Base-by-base conservation (phyloP, 2,888 invertebrate species). In the Acleris sparsana region DNA sequence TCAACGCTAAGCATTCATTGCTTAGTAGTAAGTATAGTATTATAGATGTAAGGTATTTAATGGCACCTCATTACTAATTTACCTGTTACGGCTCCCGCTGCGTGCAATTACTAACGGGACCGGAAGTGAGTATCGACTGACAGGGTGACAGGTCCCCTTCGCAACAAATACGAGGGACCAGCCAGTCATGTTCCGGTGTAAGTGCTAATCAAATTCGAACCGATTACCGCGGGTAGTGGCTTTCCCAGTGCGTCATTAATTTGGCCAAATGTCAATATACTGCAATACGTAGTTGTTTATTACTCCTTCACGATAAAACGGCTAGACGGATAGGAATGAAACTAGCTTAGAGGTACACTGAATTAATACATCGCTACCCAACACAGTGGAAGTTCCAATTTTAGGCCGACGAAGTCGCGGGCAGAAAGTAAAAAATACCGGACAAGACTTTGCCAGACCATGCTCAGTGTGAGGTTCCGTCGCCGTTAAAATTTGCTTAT, bases 81-180 rank as follows among this genome's bases (percentile, higher is more conserved):
- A 33, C 55, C 44, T 16, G 48, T 18, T 9, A 44, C 51, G 44
- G 17, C 44, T 17, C 49, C 48, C 22, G 48, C n/a, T 59, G 53
- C 48, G 58, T 13, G 22, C 52, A 64, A 56, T 63, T 57, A 29
- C 51, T 16, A 25, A 44, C n/a, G 51, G 59, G 55, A 55, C 64
- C 60, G 55, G 55, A 60, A 60, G 51, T 56, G 13, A 55, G 51
- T 60, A 65, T 65, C 60, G 49, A 29, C 55, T 58, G 29, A 48
- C 53, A 22, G n/a, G 53, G 51, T 58, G 29, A 53, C 53, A 22
- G n/a, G 53, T 33, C 58, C 63, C 58, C 63, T 58, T 20, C 22
- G 52, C 46, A 17, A 53, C 53, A 43, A 60, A 43, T 43, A 43
- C 53, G 39, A 59, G 17, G 53, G 52, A 46, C 49, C 53, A 18